phyloP scores from a whole-genome alignment of 2,888 invertebrate species.

The Tetragnatha montana region DNA sequence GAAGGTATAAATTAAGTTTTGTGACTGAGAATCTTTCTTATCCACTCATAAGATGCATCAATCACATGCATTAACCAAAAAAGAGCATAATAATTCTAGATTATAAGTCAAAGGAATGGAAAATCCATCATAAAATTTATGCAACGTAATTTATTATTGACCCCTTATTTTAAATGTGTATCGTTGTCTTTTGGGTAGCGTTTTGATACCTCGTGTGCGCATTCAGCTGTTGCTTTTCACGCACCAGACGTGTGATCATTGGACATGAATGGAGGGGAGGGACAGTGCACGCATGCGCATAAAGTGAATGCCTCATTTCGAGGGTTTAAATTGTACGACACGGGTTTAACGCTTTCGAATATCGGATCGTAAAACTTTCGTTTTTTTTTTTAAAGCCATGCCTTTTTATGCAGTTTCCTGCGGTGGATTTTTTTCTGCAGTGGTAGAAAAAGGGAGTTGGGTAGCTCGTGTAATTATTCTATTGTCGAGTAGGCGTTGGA shows the following conservation, averaged over 20 bases:
- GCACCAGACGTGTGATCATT: constrained; percentile 61
- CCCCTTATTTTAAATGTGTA: not conserved
- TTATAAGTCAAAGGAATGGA: no score
- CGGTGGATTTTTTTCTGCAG: not conserved
- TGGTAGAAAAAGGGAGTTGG: no score
- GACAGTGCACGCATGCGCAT: constrained; percentile 44
- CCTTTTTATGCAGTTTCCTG: not conserved
- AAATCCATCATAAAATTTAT: no score
- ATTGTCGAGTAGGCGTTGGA: no score
- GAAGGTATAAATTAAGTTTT: no score
- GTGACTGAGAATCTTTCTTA: no score
- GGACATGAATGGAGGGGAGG: constrained; percentile 47
- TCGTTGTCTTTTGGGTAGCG: constrained; percentile 36
- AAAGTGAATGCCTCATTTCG: constrained; percentile 45
- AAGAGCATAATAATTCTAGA: no score
- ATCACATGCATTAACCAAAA: no score
- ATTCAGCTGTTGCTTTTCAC: constrained; percentile 58
- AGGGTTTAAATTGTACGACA: not conserved
- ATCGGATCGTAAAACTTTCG: not conserved
- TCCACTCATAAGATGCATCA: no score
- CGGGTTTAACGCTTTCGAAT: not conserved
- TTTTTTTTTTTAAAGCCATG: not conserved
- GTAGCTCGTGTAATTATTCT: no score
- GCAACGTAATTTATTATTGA: no score
- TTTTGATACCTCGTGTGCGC: constrained; percentile 35